Evolutionary conservation across 2,113 vertebrate genomes (phyloP).

Genomic region (Condylura cristata): DNA sequence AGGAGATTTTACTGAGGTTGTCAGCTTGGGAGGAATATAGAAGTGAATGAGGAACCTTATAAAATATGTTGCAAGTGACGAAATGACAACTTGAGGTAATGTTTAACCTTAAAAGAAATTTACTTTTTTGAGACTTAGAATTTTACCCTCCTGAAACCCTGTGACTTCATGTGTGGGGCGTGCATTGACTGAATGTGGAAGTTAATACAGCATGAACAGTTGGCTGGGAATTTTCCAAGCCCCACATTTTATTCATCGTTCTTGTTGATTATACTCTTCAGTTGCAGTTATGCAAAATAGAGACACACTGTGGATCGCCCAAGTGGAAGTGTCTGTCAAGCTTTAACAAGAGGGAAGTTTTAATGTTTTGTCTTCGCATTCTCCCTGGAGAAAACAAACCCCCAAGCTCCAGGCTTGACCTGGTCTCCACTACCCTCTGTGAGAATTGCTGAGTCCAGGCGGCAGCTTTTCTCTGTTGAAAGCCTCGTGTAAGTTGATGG

Average conservation of each 20-base stretch:
- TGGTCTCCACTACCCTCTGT: conserved; percentile 11
- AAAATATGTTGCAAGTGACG: too few species aligned
- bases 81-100: too few species aligned
- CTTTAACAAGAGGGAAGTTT: background rate
- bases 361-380: conserved; percentile 25
- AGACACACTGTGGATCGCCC: background rate
- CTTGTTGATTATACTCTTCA: background rate
- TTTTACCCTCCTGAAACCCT: conserved; percentile 1
- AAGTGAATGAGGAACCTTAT: too few species aligned
- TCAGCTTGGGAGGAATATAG: too few species aligned
- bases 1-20: too few species aligned
- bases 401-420: background rate
- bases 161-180: background rate
- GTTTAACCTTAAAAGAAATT: background rate
- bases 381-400: background rate
- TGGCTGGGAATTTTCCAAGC: conserved; percentile 36
- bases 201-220: background rate
- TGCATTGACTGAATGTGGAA: background rate
- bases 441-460: conserved; percentile 40
- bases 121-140: conserved; percentile 9
- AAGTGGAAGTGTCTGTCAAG: background rate
- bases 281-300: conserved; percentile 40
- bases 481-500: conserved; percentile 59
- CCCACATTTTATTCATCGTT: background rate
- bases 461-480: conserved; percentile 37